Evolutionary conservation across 2,888 invertebrate species (phyloP).

Genomic region (Lacanobia wlatinum): DNA sequence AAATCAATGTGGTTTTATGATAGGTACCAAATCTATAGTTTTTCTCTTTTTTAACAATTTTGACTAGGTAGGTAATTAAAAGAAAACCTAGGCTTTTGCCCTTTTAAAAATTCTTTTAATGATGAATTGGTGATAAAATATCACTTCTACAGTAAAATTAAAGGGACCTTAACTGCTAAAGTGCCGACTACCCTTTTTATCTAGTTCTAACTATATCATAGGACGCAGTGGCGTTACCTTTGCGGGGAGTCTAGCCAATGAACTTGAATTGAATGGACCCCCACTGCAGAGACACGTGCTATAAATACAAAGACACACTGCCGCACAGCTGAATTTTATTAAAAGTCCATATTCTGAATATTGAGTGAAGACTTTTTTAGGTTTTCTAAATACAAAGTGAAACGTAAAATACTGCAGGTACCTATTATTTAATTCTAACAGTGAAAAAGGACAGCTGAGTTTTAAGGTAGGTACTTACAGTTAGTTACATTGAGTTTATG

Average conservation of each 20-base stretch:
- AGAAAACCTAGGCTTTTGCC: no score
- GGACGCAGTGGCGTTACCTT: conserved; percentile 66
- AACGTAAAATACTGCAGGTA: neutral
- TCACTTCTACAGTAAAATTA: no score
- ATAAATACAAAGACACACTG: conserved; percentile 74
- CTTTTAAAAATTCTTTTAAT: no score
- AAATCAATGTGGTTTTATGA: no score
- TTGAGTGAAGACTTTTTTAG: neutral
- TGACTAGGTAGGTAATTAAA: neutral
- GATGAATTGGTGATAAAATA: no score
- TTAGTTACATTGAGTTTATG: no score
- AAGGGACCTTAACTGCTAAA: neutral
- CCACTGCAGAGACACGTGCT: conserved; percentile 76
- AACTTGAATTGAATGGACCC: conserved; percentile 85
- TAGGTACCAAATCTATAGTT: no score
- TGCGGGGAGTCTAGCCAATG: conserved; percentile 86
- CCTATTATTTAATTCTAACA: neutral
- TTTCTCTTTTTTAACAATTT: neutral
- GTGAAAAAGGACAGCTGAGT: neutral
- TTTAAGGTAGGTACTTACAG: no score
- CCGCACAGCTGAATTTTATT: conserved; percentile 25
- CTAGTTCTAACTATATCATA: conserved; percentile 7
- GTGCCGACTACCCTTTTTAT: neutral
- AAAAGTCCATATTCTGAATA: neutral
- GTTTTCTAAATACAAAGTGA: neutral